Evolutionary conservation across 1,140 invertebrate genomes (phyloP).

Genomic region (Andrena cerasifolii): DNA sequence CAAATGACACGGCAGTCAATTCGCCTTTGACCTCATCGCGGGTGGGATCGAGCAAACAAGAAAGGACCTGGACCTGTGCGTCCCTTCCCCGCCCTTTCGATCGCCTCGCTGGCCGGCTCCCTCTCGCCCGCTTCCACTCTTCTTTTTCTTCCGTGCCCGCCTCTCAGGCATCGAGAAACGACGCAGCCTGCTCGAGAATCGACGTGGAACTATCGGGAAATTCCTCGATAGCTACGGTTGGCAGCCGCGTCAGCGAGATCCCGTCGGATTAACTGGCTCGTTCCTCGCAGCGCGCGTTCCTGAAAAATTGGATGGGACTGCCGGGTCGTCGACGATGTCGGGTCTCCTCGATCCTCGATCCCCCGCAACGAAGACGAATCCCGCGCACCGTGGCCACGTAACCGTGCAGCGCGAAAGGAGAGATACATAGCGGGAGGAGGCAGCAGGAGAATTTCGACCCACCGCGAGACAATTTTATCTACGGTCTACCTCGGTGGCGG

Average conservation of each 20-base stretch:
- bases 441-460: constrained; percentile 25
- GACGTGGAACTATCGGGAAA: constrained; percentile 71
- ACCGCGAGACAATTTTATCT: constrained; percentile 48
- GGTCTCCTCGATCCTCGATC: constrained; percentile 22
- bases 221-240: constrained; percentile 45
- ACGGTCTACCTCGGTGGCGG: constrained; percentile 48
- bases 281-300: constrained; percentile 29
- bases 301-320: constrained; percentile 67
- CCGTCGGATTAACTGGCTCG: constrained; percentile 59
- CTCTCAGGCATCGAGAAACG: constrained; percentile 56
- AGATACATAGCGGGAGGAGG: neutral
- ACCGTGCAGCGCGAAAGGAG: neutral
- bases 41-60: constrained; percentile 61
- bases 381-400: neutral
- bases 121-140: neutral
- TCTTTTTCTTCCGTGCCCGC: neutral
- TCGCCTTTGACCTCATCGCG: constrained; percentile 59
- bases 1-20: constrained; percentile 71
- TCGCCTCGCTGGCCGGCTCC: neutral
- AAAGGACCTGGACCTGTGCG: constrained; percentile 49
- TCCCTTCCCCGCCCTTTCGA: constrained; percentile 31
- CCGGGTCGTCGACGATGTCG: constrained; percentile 31
- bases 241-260: constrained; percentile 59
- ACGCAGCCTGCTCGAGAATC: constrained; percentile 47
- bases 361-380: constrained; percentile 55